Conservation (phyloP, 1,140 invertebrate species). For the Centruroides vittatus region DNA sequence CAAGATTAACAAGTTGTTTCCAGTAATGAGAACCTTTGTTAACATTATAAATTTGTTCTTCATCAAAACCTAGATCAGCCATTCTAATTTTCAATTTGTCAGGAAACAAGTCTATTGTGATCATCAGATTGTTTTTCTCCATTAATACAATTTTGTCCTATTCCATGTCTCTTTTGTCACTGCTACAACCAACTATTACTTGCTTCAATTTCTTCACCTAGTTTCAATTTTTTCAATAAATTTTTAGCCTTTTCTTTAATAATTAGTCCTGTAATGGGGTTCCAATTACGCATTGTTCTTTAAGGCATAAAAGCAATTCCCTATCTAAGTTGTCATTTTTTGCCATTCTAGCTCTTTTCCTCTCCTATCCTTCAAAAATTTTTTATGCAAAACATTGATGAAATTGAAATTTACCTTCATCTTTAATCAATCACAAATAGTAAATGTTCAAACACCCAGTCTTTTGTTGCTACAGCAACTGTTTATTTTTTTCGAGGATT, state of each 20-base stretch:
- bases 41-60: conserved; percentile 79
- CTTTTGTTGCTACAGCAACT: no score
- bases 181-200: neutral
- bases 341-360: neutral
- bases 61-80: conserved; percentile 23
- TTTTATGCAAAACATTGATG: no score
- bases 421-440: no score
- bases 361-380: no score
- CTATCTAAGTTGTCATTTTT: neutral
- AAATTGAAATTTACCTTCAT: no score
- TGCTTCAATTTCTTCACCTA: neutral
- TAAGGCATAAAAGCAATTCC: neutral
- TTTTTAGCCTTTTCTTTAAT: neutral
- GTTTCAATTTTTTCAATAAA: neutral
- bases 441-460: no score
- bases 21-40: conserved; percentile 52
- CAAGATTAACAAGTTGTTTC: no score
- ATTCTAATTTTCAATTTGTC: neutral
- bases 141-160: neutral
- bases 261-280: neutral
- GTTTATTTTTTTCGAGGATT: no score
- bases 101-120: neutral
- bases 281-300: no score
- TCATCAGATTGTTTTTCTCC: neutral
- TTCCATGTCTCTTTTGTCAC: neutral